These are phyloP conservation scores for Trematomus loennbergii DNA, from an alignment of 2,113 vertebrate genomes.

Conservation along the genomic window DNA sequence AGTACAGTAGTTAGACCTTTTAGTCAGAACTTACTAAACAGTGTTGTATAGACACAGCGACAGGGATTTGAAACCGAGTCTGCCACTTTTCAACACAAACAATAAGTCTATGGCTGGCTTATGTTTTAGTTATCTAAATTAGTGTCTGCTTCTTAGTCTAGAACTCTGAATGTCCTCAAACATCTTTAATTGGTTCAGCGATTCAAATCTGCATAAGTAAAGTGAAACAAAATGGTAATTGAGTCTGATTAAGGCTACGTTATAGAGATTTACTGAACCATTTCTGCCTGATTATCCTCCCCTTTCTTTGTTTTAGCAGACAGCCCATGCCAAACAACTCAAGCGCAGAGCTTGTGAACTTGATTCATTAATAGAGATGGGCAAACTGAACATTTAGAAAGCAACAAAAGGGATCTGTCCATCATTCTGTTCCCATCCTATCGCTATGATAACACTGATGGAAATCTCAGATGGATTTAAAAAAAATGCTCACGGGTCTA, in stretches of 20 bases:
- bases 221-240: conserved; percentile 46
- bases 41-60: conserved; percentile 5
- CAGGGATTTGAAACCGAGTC: conserved; percentile 6
- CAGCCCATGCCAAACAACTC: conserved; percentile 26
- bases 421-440: background rate
- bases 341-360: conserved; percentile 39
- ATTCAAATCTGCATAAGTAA: conserved; percentile 37
- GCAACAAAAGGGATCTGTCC: background rate
- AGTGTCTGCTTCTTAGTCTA: no score
- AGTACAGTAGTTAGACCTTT: background rate
- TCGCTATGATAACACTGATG: background rate
- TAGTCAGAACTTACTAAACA: background rate
- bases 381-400: conserved; percentile 11
- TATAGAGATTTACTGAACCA: conserved; percentile 50
- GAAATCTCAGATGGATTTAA: background rate
- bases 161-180: conserved; percentile 13
- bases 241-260: conserved; percentile 39
- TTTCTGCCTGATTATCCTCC: conserved; percentile 35
- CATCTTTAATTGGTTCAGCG: conserved; percentile 39
- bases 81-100: conserved; percentile 28
- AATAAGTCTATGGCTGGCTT: conserved; percentile 41
- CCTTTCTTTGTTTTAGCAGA: conserved; percentile 46
- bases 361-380: conserved; percentile 33
- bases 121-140: background rate
- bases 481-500: background rate